Conservation (phyloP, 2,797 vertebrate species). For the Rhynchonycteris naso region DNA sequence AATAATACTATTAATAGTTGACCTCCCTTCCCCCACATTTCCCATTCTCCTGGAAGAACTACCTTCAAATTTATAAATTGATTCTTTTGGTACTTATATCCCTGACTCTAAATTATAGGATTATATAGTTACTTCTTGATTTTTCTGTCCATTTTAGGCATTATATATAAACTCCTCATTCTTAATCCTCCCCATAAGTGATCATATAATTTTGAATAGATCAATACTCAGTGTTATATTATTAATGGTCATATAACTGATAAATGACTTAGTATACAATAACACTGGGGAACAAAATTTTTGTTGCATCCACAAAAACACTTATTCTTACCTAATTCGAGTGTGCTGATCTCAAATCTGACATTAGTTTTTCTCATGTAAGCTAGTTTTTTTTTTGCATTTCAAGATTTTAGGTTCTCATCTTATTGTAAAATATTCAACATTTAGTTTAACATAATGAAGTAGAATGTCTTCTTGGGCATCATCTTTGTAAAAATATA, state of each 20-base stretch:
- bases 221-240: conserved; percentile 30
- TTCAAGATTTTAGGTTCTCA: too few relatives aligned
- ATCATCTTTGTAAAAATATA: too few relatives aligned
- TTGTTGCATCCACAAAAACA: too few relatives aligned
- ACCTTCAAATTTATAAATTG: not conserved
- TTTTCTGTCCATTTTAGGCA: not conserved
- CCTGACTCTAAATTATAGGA: not conserved
- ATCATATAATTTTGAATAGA: not conserved
- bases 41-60: not conserved
- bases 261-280: not conserved
- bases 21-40: too few relatives aligned
- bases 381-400: too few relatives aligned
- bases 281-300: too few relatives aligned
- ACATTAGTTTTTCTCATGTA: too few relatives aligned
- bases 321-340: too few relatives aligned
- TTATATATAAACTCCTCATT: not conserved
- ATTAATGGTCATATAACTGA: conserved; percentile 1
- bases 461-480: too few relatives aligned
- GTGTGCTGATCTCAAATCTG: too few relatives aligned
- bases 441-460: too few relatives aligned
- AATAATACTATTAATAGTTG: not conserved
- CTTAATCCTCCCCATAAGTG: not conserved
- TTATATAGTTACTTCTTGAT: not conserved
- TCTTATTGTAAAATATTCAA: too few relatives aligned
- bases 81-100: not conserved